phyloP scores from a whole-genome alignment of 2,113 vertebrate species.

The Phalacrocorax aristotelis region DNA sequence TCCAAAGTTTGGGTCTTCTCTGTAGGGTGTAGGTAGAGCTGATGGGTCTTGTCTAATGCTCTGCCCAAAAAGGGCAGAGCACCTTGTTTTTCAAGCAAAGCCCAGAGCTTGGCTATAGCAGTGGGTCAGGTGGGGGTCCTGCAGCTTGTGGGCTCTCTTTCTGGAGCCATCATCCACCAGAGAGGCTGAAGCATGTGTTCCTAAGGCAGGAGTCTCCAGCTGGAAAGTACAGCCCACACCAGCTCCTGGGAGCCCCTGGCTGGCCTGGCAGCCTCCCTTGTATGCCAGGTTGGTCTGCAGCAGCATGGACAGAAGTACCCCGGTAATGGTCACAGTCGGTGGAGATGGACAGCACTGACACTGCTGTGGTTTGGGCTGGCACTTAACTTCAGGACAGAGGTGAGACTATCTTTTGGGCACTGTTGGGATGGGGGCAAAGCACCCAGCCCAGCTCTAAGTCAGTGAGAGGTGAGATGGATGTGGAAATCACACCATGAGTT shows the following conservation, averaged over 20 bases:
- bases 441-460: not conserved
- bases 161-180: not conserved
- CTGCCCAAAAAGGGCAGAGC: not conserved
- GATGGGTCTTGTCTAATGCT: not conserved
- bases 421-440: not conserved
- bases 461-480: not conserved
- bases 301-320: not conserved
- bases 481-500: not conserved
- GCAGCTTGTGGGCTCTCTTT: not conserved
- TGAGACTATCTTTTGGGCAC: not conserved
- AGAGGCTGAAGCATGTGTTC: not conserved
- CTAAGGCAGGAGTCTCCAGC: not conserved
- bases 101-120: not conserved
- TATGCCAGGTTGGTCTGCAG: not conserved
- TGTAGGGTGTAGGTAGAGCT: not conserved
- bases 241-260: not conserved
- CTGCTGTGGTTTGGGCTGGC: not conserved
- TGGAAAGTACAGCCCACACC: not conserved
- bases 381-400: not conserved
- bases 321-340: not conserved
- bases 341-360: fast-evolving
- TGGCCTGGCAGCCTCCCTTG: not conserved
- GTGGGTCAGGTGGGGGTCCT: not conserved
- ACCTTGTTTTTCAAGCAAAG: not conserved
- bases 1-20: not conserved